Base-by-base conservation (phyloP, 2,797 vertebrate species). In the Silurus aristotelis region DNA sequence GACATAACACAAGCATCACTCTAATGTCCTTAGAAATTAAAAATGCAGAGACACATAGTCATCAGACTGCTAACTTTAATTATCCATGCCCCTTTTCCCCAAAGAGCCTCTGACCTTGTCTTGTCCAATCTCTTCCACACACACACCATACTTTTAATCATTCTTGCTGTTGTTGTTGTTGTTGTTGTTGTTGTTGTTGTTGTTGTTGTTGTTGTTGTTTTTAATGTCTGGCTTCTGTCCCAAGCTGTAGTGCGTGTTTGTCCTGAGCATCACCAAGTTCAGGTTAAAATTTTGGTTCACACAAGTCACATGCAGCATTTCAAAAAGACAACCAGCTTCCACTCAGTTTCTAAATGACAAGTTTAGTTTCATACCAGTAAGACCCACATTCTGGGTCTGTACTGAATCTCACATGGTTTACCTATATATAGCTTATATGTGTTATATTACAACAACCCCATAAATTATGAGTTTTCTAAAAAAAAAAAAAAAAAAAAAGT, bases 101-200 rank as follows among this genome's bases (percentile, higher is more conserved):
- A 66, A 61, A 90, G 92, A 91, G 90, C 87, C 0, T 92, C 91
- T 94, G 93, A 94, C 94, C 93, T 95, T 95, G 92, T 89, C 89
- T 89, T 89, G 86, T 90, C 68, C 85, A 88, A 90, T 93, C 91
- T 93, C 92, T 91, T 90, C 90, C 60, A 48, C 20, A 80, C 20
- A 80, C 61, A 64, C 61, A 64, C 61, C 14, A 19, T 52, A 52
- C 61, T 43, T 76, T 64, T 58, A 72, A 73, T 52, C 25, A 38
- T 61, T 67, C 17, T 19, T 48, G 19, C 22, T n/a, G 15, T 89
- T 91, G 38, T 38, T 38, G 38, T 31, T 31, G 31, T 19, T 56
- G 20, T 19, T 55, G 25, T 55, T 5, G n/a, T 27, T 10, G 19
- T 25, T 20, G 25, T 55, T 55, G 6, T n/a, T 55, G 5, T 20